These are phyloP conservation scores for Sturnira hondurensis DNA, from an alignment of 2,113 vertebrate species.

Conservation along the genomic window DNA sequence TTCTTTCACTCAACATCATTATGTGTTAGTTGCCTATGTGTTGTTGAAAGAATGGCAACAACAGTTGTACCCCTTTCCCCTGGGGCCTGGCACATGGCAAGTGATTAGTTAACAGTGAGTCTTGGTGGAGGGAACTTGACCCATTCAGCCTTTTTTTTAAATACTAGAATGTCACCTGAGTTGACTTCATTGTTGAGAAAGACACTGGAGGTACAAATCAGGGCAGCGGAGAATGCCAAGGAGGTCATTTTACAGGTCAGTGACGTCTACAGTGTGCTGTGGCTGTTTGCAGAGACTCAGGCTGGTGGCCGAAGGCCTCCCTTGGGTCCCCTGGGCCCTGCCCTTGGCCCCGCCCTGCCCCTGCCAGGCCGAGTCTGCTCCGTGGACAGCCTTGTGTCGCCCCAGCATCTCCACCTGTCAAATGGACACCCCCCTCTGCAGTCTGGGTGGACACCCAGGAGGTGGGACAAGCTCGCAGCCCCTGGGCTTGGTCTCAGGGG, in stretches of 20 bases:
- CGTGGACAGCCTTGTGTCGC: neutral
- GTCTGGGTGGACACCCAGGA: neutral
- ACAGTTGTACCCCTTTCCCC: too few relatives aligned
- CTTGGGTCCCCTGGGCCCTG: neutral
- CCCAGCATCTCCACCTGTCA: neutral
- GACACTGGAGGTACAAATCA: neutral
- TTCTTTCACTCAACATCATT: neutral
- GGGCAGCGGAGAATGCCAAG: neutral
- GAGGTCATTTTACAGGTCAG: accelerated
- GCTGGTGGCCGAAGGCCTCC: neutral
- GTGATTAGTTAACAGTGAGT: neutral
- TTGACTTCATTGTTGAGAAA: neutral
- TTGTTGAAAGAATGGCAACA: neutral
- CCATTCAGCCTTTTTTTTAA: neutral
- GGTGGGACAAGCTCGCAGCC: accelerated
- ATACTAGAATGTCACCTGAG: neutral
- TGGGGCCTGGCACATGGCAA: neutral
- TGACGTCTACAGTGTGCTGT: neutral
- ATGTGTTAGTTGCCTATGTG: accelerated
- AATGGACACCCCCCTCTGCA: neutral
- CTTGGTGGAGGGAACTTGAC: neutral
- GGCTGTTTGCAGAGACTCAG: neutral
- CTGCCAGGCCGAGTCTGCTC: accelerated
- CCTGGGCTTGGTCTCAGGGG: neutral
- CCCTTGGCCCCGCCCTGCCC: accelerated